Percentiles rank a stretch among this genome's conserved stretches.
These are phyloP conservation scores for Copidosoma aretas DNA, from an alignment of 2,888 invertebrate genomes.

Conservation along the genomic window DNA sequence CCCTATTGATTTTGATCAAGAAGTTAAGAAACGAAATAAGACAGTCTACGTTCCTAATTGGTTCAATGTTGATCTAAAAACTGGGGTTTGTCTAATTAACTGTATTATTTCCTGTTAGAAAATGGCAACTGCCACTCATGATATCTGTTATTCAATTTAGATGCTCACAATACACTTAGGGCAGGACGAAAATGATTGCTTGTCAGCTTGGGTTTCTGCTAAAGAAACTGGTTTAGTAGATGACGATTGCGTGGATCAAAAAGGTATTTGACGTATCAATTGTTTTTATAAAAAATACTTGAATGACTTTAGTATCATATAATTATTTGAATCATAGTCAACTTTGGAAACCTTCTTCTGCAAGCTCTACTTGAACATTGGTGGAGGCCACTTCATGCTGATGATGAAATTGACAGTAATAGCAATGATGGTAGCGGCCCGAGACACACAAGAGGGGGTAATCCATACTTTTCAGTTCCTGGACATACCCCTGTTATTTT, in stretches of 20 bases:
- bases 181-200: conserved; percentile 97
- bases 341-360: conserved; percentile 91
- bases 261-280: conserved; percentile 63
- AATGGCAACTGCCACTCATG: conserved; percentile 31
- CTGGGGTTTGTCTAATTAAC: conserved; percentile 74
- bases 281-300: conserved; percentile 17
- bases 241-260: conserved; percentile 77
- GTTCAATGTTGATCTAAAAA: conserved; percentile 99
- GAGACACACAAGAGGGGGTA: conserved; percentile 61
- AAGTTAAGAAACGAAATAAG: conserved; percentile 89
- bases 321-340: conserved; percentile 70
- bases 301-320: background rate
- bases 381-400: conserved; percentile 77
- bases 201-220: conserved; percentile 98
- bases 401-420: conserved; percentile 76
- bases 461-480: conserved; percentile 86
- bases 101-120: conserved; percentile 1
- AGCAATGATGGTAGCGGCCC: conserved; percentile 63
- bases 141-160: conserved; percentile 62
- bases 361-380: conserved; percentile 96
- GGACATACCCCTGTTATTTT: conserved; percentile 96
- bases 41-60: conserved; percentile 97
- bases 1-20: conserved; percentile 88
- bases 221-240: conserved; percentile 88
- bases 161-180: conserved; percentile 97